Evolutionary conservation across 2,113 vertebrate genomes (phyloP), one percentile per base, ranked within the genome.

Genomic region (Hippoglossus stenolepis): DNA sequence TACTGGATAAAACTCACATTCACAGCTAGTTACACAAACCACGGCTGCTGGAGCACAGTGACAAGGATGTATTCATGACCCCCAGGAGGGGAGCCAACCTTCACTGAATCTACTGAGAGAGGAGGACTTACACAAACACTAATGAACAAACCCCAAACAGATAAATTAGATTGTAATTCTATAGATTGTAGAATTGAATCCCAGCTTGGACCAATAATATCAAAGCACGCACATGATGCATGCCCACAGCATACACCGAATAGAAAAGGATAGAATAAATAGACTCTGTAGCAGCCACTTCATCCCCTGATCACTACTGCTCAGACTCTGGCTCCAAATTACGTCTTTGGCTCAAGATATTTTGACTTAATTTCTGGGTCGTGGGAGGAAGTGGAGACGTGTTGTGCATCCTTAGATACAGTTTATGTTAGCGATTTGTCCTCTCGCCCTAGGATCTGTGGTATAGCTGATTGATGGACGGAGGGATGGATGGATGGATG

Each of bases 41-140:
- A 87, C 79, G 45, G 70, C 78, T 78, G 57, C 73, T 86, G 75
- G 72, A 73, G 75, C 77, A 79, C 60, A 70, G 79, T 70, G 83
- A 93, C 90, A 94, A 91, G 86, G 87, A 77, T 62, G 87, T 71
- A 93, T 93, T 95, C 88, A 94, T 91, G 90, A 87, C 82, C 82
- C 64, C 21, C 12, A 80, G 85, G 77, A 85, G 60, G 74, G 80
- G 57, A 88, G 88, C 85, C 91, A 90, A 86, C 63, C 82, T 86
- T 80, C 47, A 47, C 79, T 85, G 68, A 92, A 91, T 80, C 88
- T 65, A 88, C 79, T 91, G 74, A 80, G 61, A 61, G 40, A 70
- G 80, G 65, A 65, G 35, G 63, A 80, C 56, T 58, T 85, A 31
- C 31, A 31, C 24, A 47, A 47, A 76, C 53, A 67, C 66, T 31